Evolutionary conservation across 2,797 vertebrate species (phyloP), one percentile per base, ranked within the genome.

Genomic region (Megalops cyprinoides): DNA sequence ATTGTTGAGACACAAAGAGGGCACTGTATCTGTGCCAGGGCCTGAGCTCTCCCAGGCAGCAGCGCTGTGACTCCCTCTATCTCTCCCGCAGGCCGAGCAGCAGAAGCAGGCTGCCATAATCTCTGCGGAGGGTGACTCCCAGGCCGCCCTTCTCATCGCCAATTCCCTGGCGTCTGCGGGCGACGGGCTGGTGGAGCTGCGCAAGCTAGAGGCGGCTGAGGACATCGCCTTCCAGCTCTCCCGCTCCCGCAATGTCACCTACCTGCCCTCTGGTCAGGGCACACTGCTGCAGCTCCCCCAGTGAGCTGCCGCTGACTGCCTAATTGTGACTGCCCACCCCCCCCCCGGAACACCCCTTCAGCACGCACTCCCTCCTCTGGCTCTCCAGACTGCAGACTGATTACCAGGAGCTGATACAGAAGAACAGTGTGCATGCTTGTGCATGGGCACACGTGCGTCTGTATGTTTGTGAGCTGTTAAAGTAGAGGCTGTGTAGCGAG

Each of bases 21-120:
- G n/a, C n/a, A n/a, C n/a, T n/a, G n/a, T n/a, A n/a, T n/a, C n/a
- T n/a, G n/a, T n/a, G n/a, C n/a, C n/a, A n/a, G n/a, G n/a, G n/a
- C n/a, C n/a, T n/a, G n/a, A n/a, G n/a, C n/a, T 58, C 15, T 25
- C 55, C 15, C 15, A 28, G 23, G 18, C 14, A 65, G 65, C 65
- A 0, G 31, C 37, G 39, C 65, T 9, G 20, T 37, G 34, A 28
- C 25, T n/a, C 25, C 34, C 25, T 28, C 8, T 2, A 65, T 42
- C 62, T 42, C 65, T n/a, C 65, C 65, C 65, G 3, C 62, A 99
- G 98, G 98, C 98, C 0, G 98, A 99, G 89, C 98, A 99, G 88
- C 97, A 97, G 93, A 99, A 99, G 91, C 98, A 98, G 90, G 98
- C 98, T 0, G 92, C 98, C 0, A 96, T 99, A 86, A 99, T 99